Percentiles rank a stretch among this genome's conserved stretches.
Conservation (phyloP, 2,113 vertebrate species). For the Arvicanthis niloticus region DNA sequence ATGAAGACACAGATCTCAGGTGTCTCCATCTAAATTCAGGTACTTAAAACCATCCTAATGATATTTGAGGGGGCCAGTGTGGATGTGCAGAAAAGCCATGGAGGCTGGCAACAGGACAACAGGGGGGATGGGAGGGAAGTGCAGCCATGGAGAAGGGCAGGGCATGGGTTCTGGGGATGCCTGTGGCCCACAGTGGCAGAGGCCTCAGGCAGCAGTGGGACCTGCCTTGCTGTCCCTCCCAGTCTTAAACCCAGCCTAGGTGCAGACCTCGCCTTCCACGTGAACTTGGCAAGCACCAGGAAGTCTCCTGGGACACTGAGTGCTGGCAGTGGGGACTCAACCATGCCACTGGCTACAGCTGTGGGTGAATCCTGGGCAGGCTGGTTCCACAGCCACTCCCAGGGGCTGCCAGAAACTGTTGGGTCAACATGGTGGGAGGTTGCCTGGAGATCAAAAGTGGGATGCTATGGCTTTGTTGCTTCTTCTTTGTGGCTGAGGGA, state of each 20-base stretch:
- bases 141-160: background rate
- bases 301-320: background rate
- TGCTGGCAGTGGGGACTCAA: background rate
- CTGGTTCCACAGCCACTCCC: background rate
- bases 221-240: background rate
- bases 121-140: fast-evolving
- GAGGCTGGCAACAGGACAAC: background rate
- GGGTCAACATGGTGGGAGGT: background rate
- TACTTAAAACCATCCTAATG: fast-evolving
- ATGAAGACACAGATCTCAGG: fast-evolving
- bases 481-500: background rate
- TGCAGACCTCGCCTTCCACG: fast-evolving
- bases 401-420: background rate
- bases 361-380: background rate
- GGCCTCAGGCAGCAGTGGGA: background rate
- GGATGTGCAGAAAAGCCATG: background rate
- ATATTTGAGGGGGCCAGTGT: background rate
- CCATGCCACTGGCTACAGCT: background rate
- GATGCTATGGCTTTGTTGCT: fast-evolving
- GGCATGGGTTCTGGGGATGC: background rate
- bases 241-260: background rate
- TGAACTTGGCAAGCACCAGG: background rate
- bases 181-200: background rate
- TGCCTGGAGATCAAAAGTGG: background rate
- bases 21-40: fast-evolving